Evolutionary conservation across 2,888 invertebrate genomes (phyloP), one percentile per base, ranked within the genome.

Genomic region (Herminia tarsipennalis): DNA sequence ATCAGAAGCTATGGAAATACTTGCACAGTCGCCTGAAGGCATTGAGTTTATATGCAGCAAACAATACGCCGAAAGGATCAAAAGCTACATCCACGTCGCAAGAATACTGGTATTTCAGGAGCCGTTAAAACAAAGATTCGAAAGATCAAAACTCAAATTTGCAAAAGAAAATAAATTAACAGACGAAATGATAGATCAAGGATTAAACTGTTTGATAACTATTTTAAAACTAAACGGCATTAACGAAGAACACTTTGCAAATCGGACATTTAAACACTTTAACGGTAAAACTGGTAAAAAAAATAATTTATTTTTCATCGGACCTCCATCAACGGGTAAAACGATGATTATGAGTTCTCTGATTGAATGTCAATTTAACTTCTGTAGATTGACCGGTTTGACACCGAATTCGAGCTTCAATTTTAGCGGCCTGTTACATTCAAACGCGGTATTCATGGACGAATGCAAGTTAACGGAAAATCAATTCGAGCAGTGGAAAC

Each of bases 401-500:
- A 53, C 43, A 0, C 39, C 66, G 0, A 49, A 13, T 0, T 54
- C 55, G 0, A 14, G 46, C 0, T 73, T 75, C 16, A 74, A 74
- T 10, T 67, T 71, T 30, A 25, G 40, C 0, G 41, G 35, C 0
- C 9, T 71, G 5, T n/a, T 66, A 17, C 47, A 66, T 5, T 57
- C 49, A 0, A 76, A 75, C 24, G 72, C 71, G 0, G 59, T 61
- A 8, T 60, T 70, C n/a, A 74, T 72, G 71, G 70, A 71, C 13
- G 70, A 73, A 25, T 73, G 71, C 5, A 67, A 68, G 9, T 27
- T 74, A 2, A 73, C 70, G 0, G 68, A 72, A 0, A 73, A 73
- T 1, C 70, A 74, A n/a, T 72, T 72, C 14, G 68, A 76, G 30
- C 76, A 74, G 16, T 77, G 70, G 70, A 75, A 76, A 46, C 3